Evolutionary conservation across 1,140 invertebrate genomes (phyloP).

Genomic region (Dreissena rostriformis): DNA sequence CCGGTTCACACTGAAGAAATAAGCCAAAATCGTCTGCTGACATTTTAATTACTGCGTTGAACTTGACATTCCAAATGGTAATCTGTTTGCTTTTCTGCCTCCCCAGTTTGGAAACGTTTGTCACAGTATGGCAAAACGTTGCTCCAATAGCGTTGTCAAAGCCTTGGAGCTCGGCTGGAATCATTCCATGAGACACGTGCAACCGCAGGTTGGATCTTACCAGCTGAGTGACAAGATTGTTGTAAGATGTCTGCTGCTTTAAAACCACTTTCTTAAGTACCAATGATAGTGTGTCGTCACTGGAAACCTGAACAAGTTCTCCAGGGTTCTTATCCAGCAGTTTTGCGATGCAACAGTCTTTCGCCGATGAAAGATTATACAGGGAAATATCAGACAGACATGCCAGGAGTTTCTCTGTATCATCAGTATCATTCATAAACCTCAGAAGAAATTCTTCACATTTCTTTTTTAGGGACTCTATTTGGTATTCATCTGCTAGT

Average conservation of each 20-base stretch:
- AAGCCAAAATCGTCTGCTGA: neutral
- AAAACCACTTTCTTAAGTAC: neutral
- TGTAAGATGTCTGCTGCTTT: neutral
- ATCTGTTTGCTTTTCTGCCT: neutral
- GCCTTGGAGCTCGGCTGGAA: neutral
- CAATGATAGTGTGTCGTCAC: neutral
- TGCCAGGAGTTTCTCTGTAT: neutral
- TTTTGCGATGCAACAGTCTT: neutral
- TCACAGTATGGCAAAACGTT: neutral
- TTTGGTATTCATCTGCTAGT: conserved; percentile 28
- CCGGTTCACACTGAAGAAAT: neutral
- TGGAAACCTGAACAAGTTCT: neutral
- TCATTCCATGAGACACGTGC: neutral
- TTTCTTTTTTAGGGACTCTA: neutral
- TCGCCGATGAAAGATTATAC: neutral
- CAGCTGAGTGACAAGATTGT: neutral
- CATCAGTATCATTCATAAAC: neutral
- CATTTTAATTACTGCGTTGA: neutral
- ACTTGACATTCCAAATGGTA: neutral
- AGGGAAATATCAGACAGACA: neutral
- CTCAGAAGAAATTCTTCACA: neutral
- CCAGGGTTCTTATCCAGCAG: neutral
- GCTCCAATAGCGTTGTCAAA: neutral
- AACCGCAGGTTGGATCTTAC: neutral
- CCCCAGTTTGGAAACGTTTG: neutral